phyloP scores from a whole-genome alignment of 2,797 vertebrate species.

The Phrynocephalus vlangalii region DNA sequence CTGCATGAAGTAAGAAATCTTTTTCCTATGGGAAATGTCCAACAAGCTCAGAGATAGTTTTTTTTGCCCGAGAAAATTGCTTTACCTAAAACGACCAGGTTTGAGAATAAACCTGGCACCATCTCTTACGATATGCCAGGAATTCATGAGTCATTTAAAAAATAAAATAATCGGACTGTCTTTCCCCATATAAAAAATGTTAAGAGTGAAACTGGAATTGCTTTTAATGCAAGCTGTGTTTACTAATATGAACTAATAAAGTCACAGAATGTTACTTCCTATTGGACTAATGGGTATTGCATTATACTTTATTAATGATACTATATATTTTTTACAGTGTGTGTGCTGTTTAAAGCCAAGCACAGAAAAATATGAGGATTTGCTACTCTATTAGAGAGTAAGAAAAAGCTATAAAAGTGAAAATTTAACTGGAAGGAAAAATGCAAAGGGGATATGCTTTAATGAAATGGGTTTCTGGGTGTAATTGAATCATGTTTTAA shows the following conservation, averaged over 20 bases:
- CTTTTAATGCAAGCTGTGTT: conserved; percentile 82
- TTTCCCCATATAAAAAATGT: conserved; percentile 70
- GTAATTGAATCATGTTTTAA: conserved; percentile 17
- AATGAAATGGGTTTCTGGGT: conserved; percentile 43
- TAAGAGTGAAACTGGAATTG: conserved; percentile 72
- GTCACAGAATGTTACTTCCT: conserved; percentile 73
- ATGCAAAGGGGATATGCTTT: neutral
- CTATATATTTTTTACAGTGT: conserved; percentile 59
- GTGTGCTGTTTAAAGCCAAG: conserved; percentile 54
- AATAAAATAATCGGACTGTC: conserved; percentile 56
- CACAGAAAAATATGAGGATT: conserved; percentile 40
- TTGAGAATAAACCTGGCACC: conserved; percentile 64
- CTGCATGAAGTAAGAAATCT: no score
- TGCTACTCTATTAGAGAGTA: conserved; percentile 32
- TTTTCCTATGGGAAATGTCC: neutral
- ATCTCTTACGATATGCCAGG: conserved; percentile 53
- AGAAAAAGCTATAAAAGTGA: neutral
- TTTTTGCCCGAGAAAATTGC: conserved; percentile 48
- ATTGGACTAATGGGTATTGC: conserved; percentile 74
- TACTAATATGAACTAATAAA: conserved; percentile 77
- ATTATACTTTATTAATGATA: conserved; percentile 72
- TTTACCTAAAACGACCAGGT: conserved; percentile 66
- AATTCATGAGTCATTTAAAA: conserved; percentile 1
- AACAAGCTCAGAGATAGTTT: neutral
- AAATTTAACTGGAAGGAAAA: conserved; percentile 18